Conservation (phyloP, 2,888 invertebrate genomes). For the Baccha elongata region DNA sequence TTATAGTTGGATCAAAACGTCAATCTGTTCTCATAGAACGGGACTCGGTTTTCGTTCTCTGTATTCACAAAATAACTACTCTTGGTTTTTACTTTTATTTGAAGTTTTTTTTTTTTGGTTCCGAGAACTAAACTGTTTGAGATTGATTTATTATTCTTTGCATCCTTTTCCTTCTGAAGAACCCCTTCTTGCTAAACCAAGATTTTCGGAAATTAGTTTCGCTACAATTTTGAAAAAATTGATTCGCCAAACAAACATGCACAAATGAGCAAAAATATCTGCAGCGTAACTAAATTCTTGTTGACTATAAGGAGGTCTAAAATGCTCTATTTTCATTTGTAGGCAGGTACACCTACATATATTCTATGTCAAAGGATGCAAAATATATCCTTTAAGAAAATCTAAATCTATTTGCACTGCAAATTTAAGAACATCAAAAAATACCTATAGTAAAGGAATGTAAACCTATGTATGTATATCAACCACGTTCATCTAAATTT, state of each 20-base stretch:
- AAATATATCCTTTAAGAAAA: slow-evolving; percentile 22
- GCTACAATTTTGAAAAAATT: slow-evolving; percentile 62
- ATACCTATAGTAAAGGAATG: slow-evolving; percentile 36
- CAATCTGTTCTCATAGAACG: no score
- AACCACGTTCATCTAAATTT: slow-evolving; percentile 62
- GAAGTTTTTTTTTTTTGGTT: no score
- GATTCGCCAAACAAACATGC: slow-evolving; percentile 49
- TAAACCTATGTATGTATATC: no score
- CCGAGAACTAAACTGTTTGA: no score
- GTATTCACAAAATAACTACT: no score
- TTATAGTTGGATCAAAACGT: no score
- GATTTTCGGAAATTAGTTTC: slow-evolving; percentile 42
- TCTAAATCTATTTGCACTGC: slow-evolving; percentile 21
- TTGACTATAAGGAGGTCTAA: slow-evolving; percentile 21
- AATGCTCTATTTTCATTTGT: slow-evolving; percentile 46
- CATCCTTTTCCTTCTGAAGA: slow-evolving; percentile 1
- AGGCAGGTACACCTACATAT: no score
- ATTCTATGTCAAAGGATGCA: slow-evolving; percentile 48
- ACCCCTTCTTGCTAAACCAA: neutral
- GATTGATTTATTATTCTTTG: neutral
- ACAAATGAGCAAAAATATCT: slow-evolving; percentile 39
- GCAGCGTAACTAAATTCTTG: slow-evolving; percentile 57
- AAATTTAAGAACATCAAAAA: slow-evolving; percentile 42
- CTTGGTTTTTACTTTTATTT: no score
- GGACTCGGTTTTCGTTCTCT: no score